These are phyloP conservation scores for Hyppa rectilinea DNA, from an alignment of 2,888 invertebrate species.

Conservation along the genomic window DNA sequence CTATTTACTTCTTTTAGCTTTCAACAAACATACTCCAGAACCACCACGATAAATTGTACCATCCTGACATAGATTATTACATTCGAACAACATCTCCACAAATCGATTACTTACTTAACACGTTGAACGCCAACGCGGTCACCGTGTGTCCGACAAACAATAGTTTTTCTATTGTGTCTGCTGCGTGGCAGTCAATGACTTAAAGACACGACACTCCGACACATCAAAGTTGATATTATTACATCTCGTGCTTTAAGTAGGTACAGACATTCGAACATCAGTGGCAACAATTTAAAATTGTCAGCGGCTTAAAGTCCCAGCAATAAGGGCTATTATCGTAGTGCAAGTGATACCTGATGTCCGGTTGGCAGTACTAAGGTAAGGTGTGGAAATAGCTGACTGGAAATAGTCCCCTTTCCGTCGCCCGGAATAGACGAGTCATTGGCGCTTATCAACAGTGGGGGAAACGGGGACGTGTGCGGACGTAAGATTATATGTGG, in stretches of 20 bases:
- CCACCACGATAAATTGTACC: neutral
- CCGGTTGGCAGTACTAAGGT: conserved; percentile 54
- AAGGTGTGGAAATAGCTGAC: conserved; percentile 69
- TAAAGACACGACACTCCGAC: conserved; percentile 11
- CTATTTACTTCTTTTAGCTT: neutral
- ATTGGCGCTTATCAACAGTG: conserved; percentile 47
- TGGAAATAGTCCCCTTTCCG: conserved; percentile 75
- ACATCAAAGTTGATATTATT: conserved; percentile 56
- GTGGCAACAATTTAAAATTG: neutral
- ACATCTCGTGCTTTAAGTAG: conserved; percentile 53
- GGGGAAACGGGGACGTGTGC: conserved; percentile 10
- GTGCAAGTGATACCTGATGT: neutral
- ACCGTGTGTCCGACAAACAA: too few relatives aligned
- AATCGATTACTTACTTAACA: conserved; percentile 35
- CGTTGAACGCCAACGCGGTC: too few relatives aligned
- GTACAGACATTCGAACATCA: neutral
- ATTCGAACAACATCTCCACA: conserved; percentile 5
- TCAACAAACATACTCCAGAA: neutral
- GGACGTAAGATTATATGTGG: conserved; percentile 15
- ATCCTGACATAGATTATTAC: neutral
- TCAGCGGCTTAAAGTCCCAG: neutral
- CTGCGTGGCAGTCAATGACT: too few relatives aligned
- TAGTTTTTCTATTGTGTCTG: too few relatives aligned
- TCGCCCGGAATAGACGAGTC: conserved; percentile 68
- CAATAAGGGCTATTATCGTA: neutral